Base-by-base conservation (phyloP, 2,113 vertebrate species). In the Upupa epops region DNA sequence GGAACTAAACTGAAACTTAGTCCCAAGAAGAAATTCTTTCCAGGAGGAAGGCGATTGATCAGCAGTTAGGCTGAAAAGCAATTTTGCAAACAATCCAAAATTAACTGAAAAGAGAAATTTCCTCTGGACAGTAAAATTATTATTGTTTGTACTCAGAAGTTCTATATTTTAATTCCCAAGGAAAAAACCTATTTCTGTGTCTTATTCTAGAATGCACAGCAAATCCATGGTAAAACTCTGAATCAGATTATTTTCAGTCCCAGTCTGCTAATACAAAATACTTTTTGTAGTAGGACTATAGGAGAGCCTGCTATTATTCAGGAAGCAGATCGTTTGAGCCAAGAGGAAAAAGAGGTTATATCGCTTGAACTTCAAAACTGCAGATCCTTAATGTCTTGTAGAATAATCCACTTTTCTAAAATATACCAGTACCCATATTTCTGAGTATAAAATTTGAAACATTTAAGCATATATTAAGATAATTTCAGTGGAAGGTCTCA, bases 201-300 rank as follows among this genome's bases (percentile, higher is more conserved):
- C 49, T 86, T 93, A 64, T 64, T 69, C 48, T 64, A 94, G 42
- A 81, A 58, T 37, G 22, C 18, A 54, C 18, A 82, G n/a, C 60
- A 91, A 83, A 45, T 83, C 34, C 76, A 79, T 61, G 63, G 56
- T 58, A 90, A 83, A 88, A 77, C 71, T 84, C 77, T 92, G 80
- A 92, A 82, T 68, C 48, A 72, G 65, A 87, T 81, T 76, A 29
- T 74, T 52, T 88, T 91, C 28, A 82, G 58, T 86, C 52, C 42
- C 60, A 70, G n/a, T 18, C n/a, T 68, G 34, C 26, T 93, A 79
- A 73, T 71, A 74, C 46, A 65, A 78, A 89, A 55, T 76, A 90
- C 65, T 88, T 90, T 26, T 81, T 88, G 45, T 29, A 74, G 54
- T 19, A 92, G 65, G 85, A 91, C 45, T 65, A 58, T 64, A 26